Evolutionary conservation across 2,113 vertebrate species (phyloP), one percentile per base, ranked within the genome.

Genomic region (Rafetus swinhoei): DNA sequence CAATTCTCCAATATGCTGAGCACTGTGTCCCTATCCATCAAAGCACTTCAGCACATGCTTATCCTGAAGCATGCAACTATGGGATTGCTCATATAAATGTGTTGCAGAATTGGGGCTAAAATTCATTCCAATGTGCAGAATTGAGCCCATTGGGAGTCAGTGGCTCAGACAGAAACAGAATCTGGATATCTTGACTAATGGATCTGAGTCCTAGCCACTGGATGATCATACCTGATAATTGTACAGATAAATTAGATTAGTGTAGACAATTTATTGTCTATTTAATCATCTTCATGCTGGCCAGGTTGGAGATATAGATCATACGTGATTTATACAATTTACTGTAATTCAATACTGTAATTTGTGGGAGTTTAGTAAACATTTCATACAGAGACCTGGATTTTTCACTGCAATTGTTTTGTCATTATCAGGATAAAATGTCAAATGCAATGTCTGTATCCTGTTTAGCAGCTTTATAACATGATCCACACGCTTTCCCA

Each of bases 391-490:
- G 29, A 95, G 86, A 82, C 1, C 82, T 82, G 85, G 12, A 89
- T 56, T 57, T 81, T 3, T 82, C 84, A 35, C 10, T 54, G 56
- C 9, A 90, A 94, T 95, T 94, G 54, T 89, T 92, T 97, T 96
- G 85, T 88, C 82, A 65, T 21, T 81, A n/a, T 24, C 52, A 92
- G 54, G 69, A 16, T 94, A 84, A 94, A 93, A 91, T 6, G 50
- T 55, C 59, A 92, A 57, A 85, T 76, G 90, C 88, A 88, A 82
- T 88, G 56, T 12, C 54, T 32, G 1, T 25, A 84, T 82, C 21
- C 6, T 59, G 83, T 88, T 95, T 86, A 79, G 14, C 72, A 90
- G 53, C 54, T 92, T 56, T 86, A 86, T 84, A 22, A 88, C 59
- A 84, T 81, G 55, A 76, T 91, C 45, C 62, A 56, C 55, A 59